These are phyloP conservation scores for Cetonia aurata DNA, from an alignment of 2,888 invertebrate genomes.

Conservation along the genomic window DNA sequence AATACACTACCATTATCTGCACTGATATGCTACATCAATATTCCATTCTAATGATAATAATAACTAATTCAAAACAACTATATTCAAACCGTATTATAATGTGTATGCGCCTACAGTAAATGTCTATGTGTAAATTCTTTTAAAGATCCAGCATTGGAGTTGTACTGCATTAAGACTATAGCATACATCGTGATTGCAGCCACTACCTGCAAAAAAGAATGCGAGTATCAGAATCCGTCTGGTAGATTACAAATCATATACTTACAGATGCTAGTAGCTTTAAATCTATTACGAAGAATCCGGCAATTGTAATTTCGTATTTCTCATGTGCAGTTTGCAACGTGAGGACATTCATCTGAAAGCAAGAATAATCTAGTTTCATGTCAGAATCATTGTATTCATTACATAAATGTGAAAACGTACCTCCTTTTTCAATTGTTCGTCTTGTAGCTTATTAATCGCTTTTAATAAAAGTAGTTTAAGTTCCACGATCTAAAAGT, in stretches of 20 bases:
- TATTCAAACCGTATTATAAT: no score
- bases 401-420: not conserved
- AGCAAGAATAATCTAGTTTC: not conserved
- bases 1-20: no score
- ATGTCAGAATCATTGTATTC: not conserved
- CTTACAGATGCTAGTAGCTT: not conserved
- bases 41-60: no score
- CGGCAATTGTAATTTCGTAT: not conserved
- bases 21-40: no score
- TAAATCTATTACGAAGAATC: constrained; percentile 19
- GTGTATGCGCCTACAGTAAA: not conserved
- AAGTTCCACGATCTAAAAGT: constrained; percentile 4
- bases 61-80: no score
- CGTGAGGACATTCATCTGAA: not conserved
- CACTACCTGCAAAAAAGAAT: constrained; percentile 8
- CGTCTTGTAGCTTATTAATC: not conserved
- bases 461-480: constrained; percentile 4
- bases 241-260: not conserved
- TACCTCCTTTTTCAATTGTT: constrained; percentile 7
- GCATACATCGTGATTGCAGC: constrained; percentile 15
- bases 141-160: constrained; percentile 5
- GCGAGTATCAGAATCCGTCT: not conserved
- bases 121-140: not conserved
- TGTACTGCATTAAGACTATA: constrained; percentile 6
- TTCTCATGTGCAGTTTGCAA: constrained; percentile 9